Conservation (phyloP, 2,888 invertebrate species). For the Caenorhabditis imperialis region DNA sequence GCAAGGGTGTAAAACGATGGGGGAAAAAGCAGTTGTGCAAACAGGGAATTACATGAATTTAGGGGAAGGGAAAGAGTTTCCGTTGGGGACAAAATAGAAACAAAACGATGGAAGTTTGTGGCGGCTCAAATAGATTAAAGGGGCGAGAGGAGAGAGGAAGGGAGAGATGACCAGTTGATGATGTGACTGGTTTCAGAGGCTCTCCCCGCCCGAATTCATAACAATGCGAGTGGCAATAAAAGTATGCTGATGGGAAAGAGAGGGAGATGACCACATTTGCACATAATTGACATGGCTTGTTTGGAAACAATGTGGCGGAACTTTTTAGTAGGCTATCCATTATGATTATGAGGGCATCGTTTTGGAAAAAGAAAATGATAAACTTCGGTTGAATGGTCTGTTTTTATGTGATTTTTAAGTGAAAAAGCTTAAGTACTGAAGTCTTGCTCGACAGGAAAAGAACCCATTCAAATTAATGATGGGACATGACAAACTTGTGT, state of each 20-base stretch:
- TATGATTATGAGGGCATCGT: too few species aligned
- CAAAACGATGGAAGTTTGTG: background rate
- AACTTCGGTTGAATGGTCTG: too few species aligned
- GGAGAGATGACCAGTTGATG: slow-evolving; percentile 31
- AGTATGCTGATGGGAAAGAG: slow-evolving; percentile 5
- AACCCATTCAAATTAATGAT: too few species aligned
- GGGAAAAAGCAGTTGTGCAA: slow-evolving; percentile 13
- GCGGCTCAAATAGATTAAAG: slow-evolving; percentile 46
- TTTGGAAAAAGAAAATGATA: too few species aligned
- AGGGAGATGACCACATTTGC: slow-evolving; percentile 35
- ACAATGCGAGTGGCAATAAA: slow-evolving; percentile 31
- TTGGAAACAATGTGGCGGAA: too few species aligned
- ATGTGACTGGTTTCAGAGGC: slow-evolving; percentile 31
- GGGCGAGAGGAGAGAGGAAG: slow-evolving; percentile 1
- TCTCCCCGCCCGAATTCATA: slow-evolving; percentile 2
- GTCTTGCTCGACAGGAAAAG: too few species aligned
- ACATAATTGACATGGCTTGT: slow-evolving; percentile 22
- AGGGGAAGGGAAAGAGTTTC: slow-evolving; percentile 18
- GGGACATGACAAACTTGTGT: too few species aligned
- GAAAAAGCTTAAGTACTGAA: too few species aligned
- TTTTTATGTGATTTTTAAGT: too few species aligned
- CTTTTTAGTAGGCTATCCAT: too few species aligned
- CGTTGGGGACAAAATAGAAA: too few species aligned
- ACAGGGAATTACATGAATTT: slow-evolving; percentile 7
- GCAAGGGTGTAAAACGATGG: slow-evolving; percentile 31